These are phyloP conservation scores for Melanerpes aurifrons DNA, from an alignment of 2,113 vertebrate genomes.

Conservation along the genomic window DNA sequence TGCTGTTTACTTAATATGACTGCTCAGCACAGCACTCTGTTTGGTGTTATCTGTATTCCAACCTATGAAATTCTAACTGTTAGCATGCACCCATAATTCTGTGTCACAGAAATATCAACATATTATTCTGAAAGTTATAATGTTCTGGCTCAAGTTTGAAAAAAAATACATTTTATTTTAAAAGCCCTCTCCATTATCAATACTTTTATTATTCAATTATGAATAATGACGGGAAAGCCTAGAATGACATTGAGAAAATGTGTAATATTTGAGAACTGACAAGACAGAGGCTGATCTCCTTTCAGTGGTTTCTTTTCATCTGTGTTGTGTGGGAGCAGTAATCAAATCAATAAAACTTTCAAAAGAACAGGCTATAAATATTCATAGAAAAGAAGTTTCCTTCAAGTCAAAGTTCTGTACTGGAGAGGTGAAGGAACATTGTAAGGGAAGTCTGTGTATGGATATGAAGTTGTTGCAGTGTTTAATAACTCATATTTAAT, in stretches of 20 bases:
- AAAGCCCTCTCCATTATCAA: not conserved
- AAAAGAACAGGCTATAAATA: conserved; percentile 44
- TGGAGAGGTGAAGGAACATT: not conserved
- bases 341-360: conserved; percentile 44
- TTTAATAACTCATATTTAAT: not conserved
- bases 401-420: not conserved
- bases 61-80: not conserved
- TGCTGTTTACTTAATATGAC: not conserved
- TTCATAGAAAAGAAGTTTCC: conserved; percentile 32
- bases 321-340: not conserved
- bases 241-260: not conserved
- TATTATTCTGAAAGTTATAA: not conserved
- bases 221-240: not conserved
- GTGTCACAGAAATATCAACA: not conserved
- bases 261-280: conserved; percentile 33
- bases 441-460: not conserved
- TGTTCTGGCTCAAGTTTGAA: not conserved
- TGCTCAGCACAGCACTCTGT: not conserved
- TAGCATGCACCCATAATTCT: not conserved
- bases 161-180: not conserved
- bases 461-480: not conserved
- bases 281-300: conserved; percentile 33
- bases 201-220: not conserved
- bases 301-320: conserved; percentile 22
- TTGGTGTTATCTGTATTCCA: not conserved